A percentile compares a stretch with the other conserved stretches of the same genome.
Conservation (phyloP, 1,140 invertebrate species). For the Pseudomyrmex dendroicus region DNA sequence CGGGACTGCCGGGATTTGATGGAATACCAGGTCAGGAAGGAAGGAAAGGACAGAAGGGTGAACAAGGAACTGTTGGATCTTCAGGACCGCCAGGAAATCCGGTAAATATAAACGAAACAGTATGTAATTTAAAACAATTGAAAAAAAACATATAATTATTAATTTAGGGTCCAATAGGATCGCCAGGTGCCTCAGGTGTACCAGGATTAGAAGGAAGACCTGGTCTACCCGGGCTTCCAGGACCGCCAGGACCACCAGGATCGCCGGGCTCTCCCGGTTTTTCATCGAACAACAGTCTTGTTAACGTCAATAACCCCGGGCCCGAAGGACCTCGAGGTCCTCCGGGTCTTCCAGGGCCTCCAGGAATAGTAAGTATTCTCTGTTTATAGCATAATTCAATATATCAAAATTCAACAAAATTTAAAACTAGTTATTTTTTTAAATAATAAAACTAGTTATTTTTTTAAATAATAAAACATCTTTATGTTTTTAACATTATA, state of each 20-base stretch:
- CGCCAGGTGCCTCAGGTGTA: slow-evolving; percentile 86
- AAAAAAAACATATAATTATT: slow-evolving; percentile 1
- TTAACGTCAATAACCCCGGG: slow-evolving; percentile 76
- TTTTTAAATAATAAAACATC: slow-evolving; percentile 55
- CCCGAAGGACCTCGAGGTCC: slow-evolving; percentile 81
- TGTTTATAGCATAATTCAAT: neutral
- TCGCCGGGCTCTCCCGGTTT: slow-evolving; percentile 71
- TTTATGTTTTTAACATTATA: no score
- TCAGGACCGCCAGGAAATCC: slow-evolving; percentile 87
- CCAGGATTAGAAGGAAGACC: slow-evolving; percentile 79
- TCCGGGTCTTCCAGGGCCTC: slow-evolving; percentile 82
- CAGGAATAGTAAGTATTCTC: slow-evolving; percentile 79
- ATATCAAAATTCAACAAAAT: neutral
- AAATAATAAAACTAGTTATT: slow-evolving; percentile 53
- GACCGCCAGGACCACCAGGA: slow-evolving; percentile 79
- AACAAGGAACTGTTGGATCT: slow-evolving; percentile 87
- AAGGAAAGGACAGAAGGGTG: slow-evolving; percentile 83
- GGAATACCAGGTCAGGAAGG: slow-evolving; percentile 85
- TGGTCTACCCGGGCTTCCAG: slow-evolving; percentile 78
- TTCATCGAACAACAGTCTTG: slow-evolving; percentile 37
- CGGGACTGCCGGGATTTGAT: slow-evolving; percentile 75
- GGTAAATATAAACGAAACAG: slow-evolving; percentile 66
- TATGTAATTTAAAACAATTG: slow-evolving; percentile 9
- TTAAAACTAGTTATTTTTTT: neutral
- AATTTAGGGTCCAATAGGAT: slow-evolving; percentile 70